Evolutionary conservation across 2,888 invertebrate genomes (phyloP).

Genomic region (Tipula helvola): DNA sequence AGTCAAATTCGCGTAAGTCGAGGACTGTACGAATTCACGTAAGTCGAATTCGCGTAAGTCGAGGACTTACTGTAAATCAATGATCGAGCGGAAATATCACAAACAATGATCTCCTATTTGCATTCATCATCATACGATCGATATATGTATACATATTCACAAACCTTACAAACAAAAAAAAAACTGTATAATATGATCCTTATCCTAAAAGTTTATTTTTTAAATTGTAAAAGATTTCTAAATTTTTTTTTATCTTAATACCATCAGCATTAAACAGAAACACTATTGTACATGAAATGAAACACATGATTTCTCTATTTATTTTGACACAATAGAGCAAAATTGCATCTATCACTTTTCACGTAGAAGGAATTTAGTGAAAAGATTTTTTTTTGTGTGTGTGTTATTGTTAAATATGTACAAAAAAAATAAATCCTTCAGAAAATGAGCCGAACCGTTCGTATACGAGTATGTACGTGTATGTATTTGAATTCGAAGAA

Average conservation of each 20-base stretch:
- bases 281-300: conserved; percentile 10
- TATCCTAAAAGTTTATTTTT: conserved; percentile 4
- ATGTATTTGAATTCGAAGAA: background rate
- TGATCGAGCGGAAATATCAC: background rate
- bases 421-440: background rate
- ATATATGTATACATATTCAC: background rate
- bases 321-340: conserved; percentile 8
- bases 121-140: background rate
- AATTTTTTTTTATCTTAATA: conserved; percentile 9
- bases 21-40: no score
- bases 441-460: background rate
- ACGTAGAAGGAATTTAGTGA: background rate
- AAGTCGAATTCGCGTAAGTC: no score
- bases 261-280: conserved; percentile 10
- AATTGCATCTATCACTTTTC: conserved; percentile 10
- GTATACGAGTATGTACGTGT: background rate
- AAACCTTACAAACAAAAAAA: background rate
- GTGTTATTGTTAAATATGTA: background rate
- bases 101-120: background rate
- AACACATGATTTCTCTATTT: conserved; percentile 5
- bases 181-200: background rate
- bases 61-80: no score
- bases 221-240: conserved; percentile 7
- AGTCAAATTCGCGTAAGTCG: no score
- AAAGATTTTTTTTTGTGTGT: background rate